A percentile compares a stretch with the other conserved stretches of the same genome.
These are phyloP conservation scores for Aleiodes testaceus DNA, from an alignment of 2,888 invertebrate genomes.

Conservation along the genomic window DNA sequence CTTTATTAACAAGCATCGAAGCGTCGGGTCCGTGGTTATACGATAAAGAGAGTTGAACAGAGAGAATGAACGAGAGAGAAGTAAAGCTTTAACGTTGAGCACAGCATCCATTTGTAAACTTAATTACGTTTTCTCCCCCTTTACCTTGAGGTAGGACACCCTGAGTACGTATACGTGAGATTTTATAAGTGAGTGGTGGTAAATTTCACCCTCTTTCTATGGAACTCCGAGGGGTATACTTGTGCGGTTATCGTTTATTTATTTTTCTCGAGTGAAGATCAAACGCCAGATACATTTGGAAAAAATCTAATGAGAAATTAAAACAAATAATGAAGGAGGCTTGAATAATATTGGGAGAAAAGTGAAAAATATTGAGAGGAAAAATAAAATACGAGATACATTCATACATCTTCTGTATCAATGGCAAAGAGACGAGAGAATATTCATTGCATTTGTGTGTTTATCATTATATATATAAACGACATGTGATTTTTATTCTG, in stretches of 20 bases:
- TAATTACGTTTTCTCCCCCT: constrained; percentile 57
- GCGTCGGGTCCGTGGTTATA: constrained; percentile 44
- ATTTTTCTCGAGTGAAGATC: constrained; percentile 38
- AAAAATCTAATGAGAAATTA: not conserved
- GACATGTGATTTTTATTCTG: too few species aligned
- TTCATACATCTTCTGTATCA: too few species aligned
- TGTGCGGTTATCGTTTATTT: constrained; percentile 21
- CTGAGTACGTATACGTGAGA: constrained; percentile 41
- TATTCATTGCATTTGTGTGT: too few species aligned
- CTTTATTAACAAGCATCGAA: constrained; percentile 65
- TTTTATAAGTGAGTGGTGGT: constrained; percentile 14
- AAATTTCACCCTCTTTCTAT: constrained; percentile 18
- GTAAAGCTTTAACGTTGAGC: not conserved
- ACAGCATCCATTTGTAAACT: constrained; percentile 60
- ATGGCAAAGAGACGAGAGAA: too few species aligned
- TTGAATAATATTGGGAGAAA: too few species aligned
- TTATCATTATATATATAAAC: too few species aligned
- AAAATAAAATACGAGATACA: not conserved
- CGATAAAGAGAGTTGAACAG: constrained; percentile 44
- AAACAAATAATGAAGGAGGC: constrained; percentile 22
- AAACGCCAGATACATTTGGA: constrained; percentile 22
- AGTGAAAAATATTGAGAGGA: too few species aligned
- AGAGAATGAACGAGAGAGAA: constrained; percentile 38
- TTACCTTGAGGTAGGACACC: constrained; percentile 24
- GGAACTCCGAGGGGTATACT: constrained; percentile 10